phyloP scores from a whole-genome alignment of 2,888 invertebrate genomes.

The Lochmaea capreae region DNA sequence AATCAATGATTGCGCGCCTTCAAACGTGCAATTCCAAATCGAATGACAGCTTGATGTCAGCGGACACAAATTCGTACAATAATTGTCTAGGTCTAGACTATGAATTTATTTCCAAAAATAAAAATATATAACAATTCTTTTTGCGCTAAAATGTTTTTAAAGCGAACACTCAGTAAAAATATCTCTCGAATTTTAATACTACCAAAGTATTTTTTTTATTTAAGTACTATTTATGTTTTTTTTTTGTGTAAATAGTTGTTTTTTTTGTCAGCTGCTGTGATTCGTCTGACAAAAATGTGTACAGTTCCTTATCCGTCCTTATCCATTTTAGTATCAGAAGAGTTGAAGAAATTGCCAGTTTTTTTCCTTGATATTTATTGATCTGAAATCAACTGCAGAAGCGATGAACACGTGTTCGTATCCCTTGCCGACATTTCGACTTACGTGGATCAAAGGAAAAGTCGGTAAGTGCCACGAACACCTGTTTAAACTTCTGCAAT shows the following conservation, averaged over 20 bases:
- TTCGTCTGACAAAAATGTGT: conserved; percentile 31
- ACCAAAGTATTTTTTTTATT: conserved; percentile 30
- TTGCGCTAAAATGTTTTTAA: background rate
- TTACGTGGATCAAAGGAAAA: too few relatives aligned
- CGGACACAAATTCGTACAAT: too few relatives aligned
- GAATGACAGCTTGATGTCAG: too few relatives aligned
- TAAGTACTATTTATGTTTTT: conserved; percentile 35
- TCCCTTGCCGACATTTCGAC: too few relatives aligned
- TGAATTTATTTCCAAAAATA: background rate
- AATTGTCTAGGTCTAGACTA: too few relatives aligned
- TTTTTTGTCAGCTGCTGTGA: conserved; percentile 32
- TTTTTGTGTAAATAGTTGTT: conserved; percentile 34
- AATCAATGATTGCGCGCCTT: too few relatives aligned
- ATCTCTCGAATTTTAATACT: conserved; percentile 6
- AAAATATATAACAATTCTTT: background rate
- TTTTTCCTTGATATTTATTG: too few relatives aligned
- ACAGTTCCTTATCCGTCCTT: conserved; percentile 21
- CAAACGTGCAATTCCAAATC: too few relatives aligned
- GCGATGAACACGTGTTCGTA: too few relatives aligned
- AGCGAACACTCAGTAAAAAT: background rate
- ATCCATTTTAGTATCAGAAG: background rate
- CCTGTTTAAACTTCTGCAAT: too few relatives aligned
- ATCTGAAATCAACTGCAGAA: too few relatives aligned
- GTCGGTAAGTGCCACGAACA: too few relatives aligned
- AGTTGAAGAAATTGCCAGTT: background rate